A percentile compares a stretch with the other conserved stretches of the same genome.
Conservation (phyloP, 2,113 vertebrate genomes). For the Burhinus oedicnemus region DNA sequence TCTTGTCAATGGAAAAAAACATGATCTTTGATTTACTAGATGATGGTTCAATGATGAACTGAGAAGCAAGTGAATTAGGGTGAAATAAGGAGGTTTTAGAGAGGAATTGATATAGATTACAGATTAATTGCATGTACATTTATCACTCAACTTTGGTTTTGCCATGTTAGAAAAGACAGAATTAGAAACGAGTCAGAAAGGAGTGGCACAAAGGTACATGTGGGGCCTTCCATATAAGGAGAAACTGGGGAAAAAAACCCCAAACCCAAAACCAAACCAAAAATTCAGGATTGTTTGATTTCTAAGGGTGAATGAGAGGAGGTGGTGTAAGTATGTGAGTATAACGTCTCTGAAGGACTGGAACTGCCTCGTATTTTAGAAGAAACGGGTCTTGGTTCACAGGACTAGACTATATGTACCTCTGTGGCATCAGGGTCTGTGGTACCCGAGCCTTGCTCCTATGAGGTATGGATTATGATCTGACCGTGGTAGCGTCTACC, state of each 20-base stretch:
- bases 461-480: not conserved
- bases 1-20: not conserved
- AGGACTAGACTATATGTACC: not conserved
- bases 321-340: not conserved
- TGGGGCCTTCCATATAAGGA: not conserved
- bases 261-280: not conserved
- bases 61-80: not conserved
- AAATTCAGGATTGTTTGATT: not conserved
- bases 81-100: not conserved
- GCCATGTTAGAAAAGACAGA: not conserved
- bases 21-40: not conserved
- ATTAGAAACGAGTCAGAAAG: not conserved
- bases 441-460: not conserved
- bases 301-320: not conserved
- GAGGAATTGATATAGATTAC: not conserved
- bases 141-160: not conserved
- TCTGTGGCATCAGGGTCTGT: not conserved
- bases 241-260: not conserved
- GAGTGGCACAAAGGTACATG: not conserved
- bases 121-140: not conserved
- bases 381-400: not conserved
- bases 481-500: accelerated
- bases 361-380: not conserved
- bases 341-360: not conserved
- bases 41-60: not conserved